Evolutionary conservation across 2,888 invertebrate genomes (phyloP), one percentile per base, ranked within the genome.

Genomic region (Thumatha senex): DNA sequence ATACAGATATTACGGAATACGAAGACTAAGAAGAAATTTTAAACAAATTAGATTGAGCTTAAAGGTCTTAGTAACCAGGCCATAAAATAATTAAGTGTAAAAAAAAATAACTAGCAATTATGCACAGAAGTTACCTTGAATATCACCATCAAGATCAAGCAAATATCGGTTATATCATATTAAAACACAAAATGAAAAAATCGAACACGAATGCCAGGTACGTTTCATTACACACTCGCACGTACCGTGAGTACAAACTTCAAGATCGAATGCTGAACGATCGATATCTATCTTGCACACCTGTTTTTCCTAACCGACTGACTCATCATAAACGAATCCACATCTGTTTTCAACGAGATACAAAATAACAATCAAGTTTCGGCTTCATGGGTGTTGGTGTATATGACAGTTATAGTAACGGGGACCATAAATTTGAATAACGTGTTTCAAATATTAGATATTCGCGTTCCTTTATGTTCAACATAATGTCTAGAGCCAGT

Each of bases 271-370:
- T 36, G 8, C 13, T 36, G 33, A 42, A 44, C 29, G 35, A 14
- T 29, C 2, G 18, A 5, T 24, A 24, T 40, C 14, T 30, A 30
- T 30, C 39, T 49, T 51, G 47, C 51, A 51, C 52, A 33, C 33
- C 44, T 63, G 54, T 59, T 59, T 52, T 54, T 54, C 46, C 14
- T 35, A 41, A 13, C 36, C 40, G 36, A 46, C 36, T 44, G 15
- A 49, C 52, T 58, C 52, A 58, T 61, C 54, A 58, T 51, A 57
- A 57, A 48, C 44, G 36, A 62, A 41, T 39, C n/a, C 35, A 54
- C 57, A 63, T 60, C 46, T 63, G 52, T 46, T 36, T 35, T 42
- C 40, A 34, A 30, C 18, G 42, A 62, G 53, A 53, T 50, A 35
- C 46, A 15, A 18, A 50, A 44, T 36, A 48, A 24, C 31, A 33